Conservation (phyloP, 2,888 invertebrate species). For the Corbicula japonica region DNA sequence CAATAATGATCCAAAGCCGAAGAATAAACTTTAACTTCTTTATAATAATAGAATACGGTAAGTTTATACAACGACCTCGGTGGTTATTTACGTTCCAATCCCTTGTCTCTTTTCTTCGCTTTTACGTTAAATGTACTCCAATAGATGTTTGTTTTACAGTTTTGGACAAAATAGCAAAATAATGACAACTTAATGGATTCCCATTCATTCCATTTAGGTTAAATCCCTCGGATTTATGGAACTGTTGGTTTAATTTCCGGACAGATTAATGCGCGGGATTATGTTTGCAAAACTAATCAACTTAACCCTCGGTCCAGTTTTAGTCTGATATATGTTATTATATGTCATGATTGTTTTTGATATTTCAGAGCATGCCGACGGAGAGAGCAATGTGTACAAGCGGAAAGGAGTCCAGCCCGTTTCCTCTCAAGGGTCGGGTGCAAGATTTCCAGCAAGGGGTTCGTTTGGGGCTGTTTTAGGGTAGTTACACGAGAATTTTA, state of each 20-base stretch:
- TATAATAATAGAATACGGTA: conserved; percentile 28
- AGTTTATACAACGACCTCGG: conserved; percentile 37
- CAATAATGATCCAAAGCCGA: conserved; percentile 47
- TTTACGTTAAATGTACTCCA: conserved; percentile 51
- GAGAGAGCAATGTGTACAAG: too few relatives aligned
- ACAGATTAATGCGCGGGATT: conserved; percentile 16
- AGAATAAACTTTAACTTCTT: conserved; percentile 44
- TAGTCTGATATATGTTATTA: conserved; percentile 14
- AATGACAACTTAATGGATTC: conserved; percentile 59
- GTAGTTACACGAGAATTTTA: too few relatives aligned
- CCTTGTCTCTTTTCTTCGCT: conserved; percentile 36
- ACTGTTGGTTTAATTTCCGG: conserved; percentile 50
- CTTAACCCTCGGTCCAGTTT: conserved; percentile 35
- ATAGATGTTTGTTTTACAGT: conserved; percentile 52
- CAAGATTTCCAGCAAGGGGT: too few relatives aligned
- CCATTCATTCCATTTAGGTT: conserved; percentile 33
- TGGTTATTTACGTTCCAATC: conserved; percentile 33
- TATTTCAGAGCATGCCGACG: too few relatives aligned
- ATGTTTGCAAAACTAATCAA: conserved; percentile 12
- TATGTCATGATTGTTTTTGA: neutral
- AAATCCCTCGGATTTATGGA: conserved; percentile 46
- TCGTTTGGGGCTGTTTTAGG: too few relatives aligned
- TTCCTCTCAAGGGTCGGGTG: too few relatives aligned
- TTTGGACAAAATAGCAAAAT: conserved; percentile 56
- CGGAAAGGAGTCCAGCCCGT: too few relatives aligned